These are phyloP conservation scores for Zophobas atratus DNA, from an alignment of 1,140 invertebrate genomes.

Conservation along the genomic window DNA sequence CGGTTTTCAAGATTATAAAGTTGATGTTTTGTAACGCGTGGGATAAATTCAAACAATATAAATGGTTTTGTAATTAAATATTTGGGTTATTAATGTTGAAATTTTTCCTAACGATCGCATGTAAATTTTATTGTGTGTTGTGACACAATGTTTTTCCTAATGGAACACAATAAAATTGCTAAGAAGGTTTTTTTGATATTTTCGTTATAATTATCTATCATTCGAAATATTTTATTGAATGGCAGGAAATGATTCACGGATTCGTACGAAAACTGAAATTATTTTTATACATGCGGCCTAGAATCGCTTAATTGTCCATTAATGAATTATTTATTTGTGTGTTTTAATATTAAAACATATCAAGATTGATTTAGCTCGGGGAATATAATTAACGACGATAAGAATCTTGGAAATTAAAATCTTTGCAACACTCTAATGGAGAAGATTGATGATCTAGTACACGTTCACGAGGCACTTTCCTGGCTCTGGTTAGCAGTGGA, in stretches of 20 bases:
- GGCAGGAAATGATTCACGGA: constrained; percentile 53
- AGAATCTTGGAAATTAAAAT: constrained; percentile 18
- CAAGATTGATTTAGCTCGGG: constrained; percentile 22
- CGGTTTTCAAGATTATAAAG: constrained; percentile 33
- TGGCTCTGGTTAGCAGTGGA: constrained; percentile 12
- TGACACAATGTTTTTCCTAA: constrained; percentile 34
- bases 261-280: constrained; percentile 24
- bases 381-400: constrained; percentile 16
- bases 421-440: constrained; percentile 16
- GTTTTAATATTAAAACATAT: constrained; percentile 19
- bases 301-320: constrained; percentile 43
- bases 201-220: constrained; percentile 47
- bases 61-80: constrained; percentile 53
- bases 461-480: neutral
- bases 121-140: constrained; percentile 10
- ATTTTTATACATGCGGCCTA: constrained; percentile 30
- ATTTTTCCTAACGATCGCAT: constrained; percentile 25
- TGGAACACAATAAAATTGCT: constrained; percentile 45
- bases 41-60: constrained; percentile 46
- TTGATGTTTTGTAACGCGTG: constrained; percentile 52
- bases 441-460: constrained; percentile 32
- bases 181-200: constrained; percentile 15
- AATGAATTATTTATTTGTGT: constrained; percentile 40
- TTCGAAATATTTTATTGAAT: constrained; percentile 41
- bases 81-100: constrained; percentile 49